Percentiles rank a stretch among this genome's conserved stretches.
phyloP scores from a whole-genome alignment of 1,140 invertebrate genomes.

The Varroa destructor region DNA sequence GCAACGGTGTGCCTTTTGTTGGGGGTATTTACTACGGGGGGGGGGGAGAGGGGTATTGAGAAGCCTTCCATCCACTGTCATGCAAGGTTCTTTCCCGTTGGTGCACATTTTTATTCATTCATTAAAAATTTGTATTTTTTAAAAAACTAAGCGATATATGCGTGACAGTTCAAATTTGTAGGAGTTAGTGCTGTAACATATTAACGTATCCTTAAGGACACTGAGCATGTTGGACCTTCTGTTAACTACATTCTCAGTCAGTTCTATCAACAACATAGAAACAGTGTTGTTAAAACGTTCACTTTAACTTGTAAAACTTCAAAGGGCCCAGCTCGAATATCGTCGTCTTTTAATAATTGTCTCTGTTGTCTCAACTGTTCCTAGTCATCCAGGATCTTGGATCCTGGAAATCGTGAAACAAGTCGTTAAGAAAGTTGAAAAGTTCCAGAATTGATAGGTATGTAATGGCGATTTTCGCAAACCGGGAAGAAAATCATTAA shows the following conservation, averaged over 20 bases:
- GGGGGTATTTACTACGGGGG: no score
- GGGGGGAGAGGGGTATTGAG: no score
- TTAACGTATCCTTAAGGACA: not conserved
- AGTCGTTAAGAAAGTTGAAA: not conserved
- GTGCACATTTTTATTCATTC: no score
- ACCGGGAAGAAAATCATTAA: no score
- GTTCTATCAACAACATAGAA: not conserved
- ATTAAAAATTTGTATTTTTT: no score
- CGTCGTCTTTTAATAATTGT: not conserved
- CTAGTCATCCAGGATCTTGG: not conserved
- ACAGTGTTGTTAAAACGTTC: not conserved
- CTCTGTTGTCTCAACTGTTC: not conserved
- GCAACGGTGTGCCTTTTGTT: no score
- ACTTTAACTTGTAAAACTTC: not conserved
- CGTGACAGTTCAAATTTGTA: no score
- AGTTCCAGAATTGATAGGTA: not conserved
- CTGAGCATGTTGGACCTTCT: slow-evolving; percentile 1
- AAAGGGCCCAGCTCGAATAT: not conserved
- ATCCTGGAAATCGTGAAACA: not conserved
- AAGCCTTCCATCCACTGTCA: no score
- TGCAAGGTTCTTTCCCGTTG: no score
- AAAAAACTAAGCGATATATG: no score
- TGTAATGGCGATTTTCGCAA: not conserved
- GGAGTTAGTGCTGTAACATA: not conserved
- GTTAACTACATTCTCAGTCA: not conserved